Conservation (phyloP, 2,888 invertebrate genomes). For the Nemotelus nigrinus region DNA sequence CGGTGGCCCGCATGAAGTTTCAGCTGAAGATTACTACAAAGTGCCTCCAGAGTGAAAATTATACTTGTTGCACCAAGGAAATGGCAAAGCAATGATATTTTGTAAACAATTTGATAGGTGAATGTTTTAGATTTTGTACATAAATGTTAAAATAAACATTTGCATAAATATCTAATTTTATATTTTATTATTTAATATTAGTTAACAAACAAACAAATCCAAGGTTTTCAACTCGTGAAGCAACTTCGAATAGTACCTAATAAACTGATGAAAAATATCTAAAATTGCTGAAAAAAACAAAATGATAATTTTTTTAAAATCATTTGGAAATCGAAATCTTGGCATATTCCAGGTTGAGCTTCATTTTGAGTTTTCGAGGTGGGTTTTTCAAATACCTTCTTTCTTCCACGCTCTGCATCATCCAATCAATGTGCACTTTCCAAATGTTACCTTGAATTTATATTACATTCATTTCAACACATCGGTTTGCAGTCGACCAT, state of each 20-base stretch:
- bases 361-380: too few species aligned
- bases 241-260: too few species aligned
- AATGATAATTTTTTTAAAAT: too few species aligned
- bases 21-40: slow-evolving; percentile 56
- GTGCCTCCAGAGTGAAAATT: slow-evolving; percentile 49
- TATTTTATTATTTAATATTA: too few species aligned
- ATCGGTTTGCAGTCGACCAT: slow-evolving; percentile 74
- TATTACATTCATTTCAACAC: slow-evolving; percentile 53
- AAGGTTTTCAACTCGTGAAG: too few species aligned
- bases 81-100: too few species aligned
- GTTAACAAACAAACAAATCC: too few species aligned
- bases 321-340: not conserved
- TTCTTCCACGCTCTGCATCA: too few species aligned
- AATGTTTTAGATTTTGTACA: not conserved
- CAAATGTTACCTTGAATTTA: not conserved
- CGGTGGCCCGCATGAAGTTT: slow-evolving; percentile 73
- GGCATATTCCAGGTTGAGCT: not conserved
- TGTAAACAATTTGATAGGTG: not conserved
- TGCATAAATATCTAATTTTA: not conserved
- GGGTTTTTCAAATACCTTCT: too few species aligned
- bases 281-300: too few species aligned
- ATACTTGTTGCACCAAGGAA: not conserved
- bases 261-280: too few species aligned
- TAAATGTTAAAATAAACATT: not conserved
- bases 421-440: too few species aligned